These are phyloP conservation scores for Zaprionus gabonicus DNA, from an alignment of 1,140 invertebrate genomes.

Conservation along the genomic window DNA sequence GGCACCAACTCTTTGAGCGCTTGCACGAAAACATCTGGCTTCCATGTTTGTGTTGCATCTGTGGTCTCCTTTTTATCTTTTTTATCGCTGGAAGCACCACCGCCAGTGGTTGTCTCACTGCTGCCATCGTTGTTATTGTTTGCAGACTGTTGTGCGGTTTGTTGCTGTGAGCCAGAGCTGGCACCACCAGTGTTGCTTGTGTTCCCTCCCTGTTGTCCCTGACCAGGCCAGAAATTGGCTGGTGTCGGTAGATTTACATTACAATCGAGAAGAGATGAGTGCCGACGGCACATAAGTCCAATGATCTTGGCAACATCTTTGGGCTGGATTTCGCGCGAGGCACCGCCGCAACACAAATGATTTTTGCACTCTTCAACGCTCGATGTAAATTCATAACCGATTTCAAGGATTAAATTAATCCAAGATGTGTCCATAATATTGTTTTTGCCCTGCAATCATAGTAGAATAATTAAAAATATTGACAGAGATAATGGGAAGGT, in stretches of 20 bases:
- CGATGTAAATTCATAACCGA: constrained; percentile 94
- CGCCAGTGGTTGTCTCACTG: constrained; percentile 61
- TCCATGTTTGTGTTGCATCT: constrained; percentile 90
- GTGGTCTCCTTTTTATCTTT: constrained; percentile 85
- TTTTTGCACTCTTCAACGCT: constrained; percentile 95
- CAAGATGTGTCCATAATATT: constrained; percentile 90
- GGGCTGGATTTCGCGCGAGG: constrained; percentile 88
- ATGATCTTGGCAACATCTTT: constrained; percentile 93
- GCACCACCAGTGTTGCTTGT: constrained; percentile 34
- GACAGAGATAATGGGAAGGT: not conserved
- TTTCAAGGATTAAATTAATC: constrained; percentile 94
- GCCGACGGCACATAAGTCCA: constrained; percentile 93
- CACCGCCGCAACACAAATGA: constrained; percentile 89
- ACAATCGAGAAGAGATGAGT: constrained; percentile 89
- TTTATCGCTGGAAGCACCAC: constrained; percentile 81
- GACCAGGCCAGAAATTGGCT: constrained; percentile 86
- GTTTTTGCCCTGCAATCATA: constrained; percentile 78
- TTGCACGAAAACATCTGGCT: constrained; percentile 96
- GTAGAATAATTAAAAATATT: not conserved
- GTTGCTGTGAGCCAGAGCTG: constrained; percentile 39
- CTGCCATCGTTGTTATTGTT: constrained; percentile 65
- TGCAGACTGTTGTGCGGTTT: constrained; percentile 12
- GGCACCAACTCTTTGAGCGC: constrained; percentile 94
- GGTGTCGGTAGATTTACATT: constrained; percentile 88
- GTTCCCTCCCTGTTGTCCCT: constrained; percentile 53